Conservation (phyloP, 2,888 invertebrate species). For the Chrysolina americana region DNA sequence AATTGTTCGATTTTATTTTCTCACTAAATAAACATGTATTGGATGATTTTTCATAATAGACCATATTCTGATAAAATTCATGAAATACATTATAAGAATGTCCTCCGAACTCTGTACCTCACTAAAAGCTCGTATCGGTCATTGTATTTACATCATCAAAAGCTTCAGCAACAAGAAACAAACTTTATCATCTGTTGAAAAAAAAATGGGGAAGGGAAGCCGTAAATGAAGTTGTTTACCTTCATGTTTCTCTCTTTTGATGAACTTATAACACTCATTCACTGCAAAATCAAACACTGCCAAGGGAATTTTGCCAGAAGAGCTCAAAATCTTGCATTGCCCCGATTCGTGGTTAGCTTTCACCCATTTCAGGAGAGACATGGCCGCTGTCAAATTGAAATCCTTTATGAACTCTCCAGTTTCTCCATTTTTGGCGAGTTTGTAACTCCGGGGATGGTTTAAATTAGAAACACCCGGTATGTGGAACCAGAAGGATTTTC, state of each 20-base stretch:
- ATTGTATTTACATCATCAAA: too few relatives aligned
- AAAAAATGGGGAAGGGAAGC: too few relatives aligned
- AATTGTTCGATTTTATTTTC: too few relatives aligned
- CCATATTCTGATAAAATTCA: too few relatives aligned
- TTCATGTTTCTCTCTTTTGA: conserved; percentile 74
- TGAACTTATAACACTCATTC: conserved; percentile 78
- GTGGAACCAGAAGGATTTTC: conserved; percentile 77
- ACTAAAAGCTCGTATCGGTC: too few relatives aligned
- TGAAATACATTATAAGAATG: too few relatives aligned
- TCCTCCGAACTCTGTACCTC: too few relatives aligned
- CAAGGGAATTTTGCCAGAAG: conserved; percentile 71
- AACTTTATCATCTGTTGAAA: too few relatives aligned
- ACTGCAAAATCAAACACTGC: conserved; percentile 79
- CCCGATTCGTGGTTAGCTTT: conserved; percentile 58
- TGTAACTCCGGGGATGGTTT: conserved; percentile 82
- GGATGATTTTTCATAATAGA: too few relatives aligned
- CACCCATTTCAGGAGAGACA: conserved; percentile 80
- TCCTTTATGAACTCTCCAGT: conserved; percentile 77
- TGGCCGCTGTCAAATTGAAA: conserved; percentile 84
- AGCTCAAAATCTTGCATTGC: conserved; percentile 69
- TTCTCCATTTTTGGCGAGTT: conserved; percentile 74
- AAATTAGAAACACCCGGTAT: conserved; percentile 76
- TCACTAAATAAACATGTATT: too few relatives aligned
- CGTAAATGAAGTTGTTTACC: conserved; percentile 68
- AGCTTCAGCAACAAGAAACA: too few relatives aligned